Evolutionary conservation across 2,113 vertebrate genomes (phyloP), one percentile per base, ranked within the genome.

Genomic region (Aspiorhynchus laticeps): DNA sequence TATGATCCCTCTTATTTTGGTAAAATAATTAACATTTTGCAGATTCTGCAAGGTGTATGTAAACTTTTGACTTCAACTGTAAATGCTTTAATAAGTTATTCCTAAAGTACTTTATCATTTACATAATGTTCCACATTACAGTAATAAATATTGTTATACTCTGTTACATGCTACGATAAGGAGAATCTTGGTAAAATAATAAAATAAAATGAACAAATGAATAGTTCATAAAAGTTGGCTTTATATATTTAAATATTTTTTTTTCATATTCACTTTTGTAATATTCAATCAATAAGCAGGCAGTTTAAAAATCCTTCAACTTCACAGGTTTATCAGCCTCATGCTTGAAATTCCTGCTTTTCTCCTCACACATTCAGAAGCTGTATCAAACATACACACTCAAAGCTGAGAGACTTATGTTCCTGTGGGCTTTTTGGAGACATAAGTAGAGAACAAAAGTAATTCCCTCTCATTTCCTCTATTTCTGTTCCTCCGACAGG

Each of bases 391-490:
- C 46, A 43, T 28, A 77, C 26, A 71, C 17, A 65, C 31, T 81
- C 85, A 86, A 75, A 86, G 33, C 81, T 69, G 14, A 21, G n/a
- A 53, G 17, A 3, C 28, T 74, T 51, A 48, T 71, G 65, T 63
- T 79, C n/a, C 43, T 80, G 31, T 41, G 61, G 38, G 51, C 46
- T 80, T n/a, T 78, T 38, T 9, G 31, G 46, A 80, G 59, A 46
- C n/a, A 75, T 15, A 46, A 43, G 15, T 28, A 65, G n/a, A 83
- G 24, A 41, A 33, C 36, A 33, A 73, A 81, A 43, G 53, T 63
- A 86, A 89, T 88, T 78, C 69, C 17, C 61, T 74, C 80, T 88
- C 86, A 77, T 88, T 81, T 81, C 24, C 36, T 65, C 80, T 46
- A 82, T 82, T 31, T 85, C 85, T 56, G 7, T 38, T 36, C 76